Percentiles rank a stretch among this genome's conserved stretches.
Conservation (phyloP, 2,113 vertebrate genomes). For the Tiliqua scincoides region DNA sequence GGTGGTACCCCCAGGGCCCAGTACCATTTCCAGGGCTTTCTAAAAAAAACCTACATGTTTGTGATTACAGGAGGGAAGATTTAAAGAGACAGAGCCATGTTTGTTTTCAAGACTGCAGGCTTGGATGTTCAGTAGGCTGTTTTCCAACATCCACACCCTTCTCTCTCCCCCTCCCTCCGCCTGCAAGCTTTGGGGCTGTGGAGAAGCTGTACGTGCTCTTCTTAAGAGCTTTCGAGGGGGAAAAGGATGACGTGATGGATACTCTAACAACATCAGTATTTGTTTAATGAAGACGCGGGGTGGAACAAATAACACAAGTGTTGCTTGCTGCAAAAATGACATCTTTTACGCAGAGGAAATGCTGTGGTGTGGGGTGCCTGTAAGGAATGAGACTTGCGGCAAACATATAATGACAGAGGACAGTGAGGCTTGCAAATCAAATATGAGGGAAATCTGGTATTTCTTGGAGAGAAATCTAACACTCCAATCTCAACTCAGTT, state of each 20-base stretch:
- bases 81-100: constrained; percentile 77
- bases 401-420: not conserved
- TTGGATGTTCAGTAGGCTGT: constrained; percentile 41
- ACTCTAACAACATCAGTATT: constrained; percentile 1
- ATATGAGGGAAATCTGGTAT: not conserved
- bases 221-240: not conserved
- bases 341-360: constrained; percentile 24
- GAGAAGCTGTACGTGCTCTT: constrained; percentile 10
- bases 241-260: constrained; percentile 3
- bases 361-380: constrained; percentile 4
- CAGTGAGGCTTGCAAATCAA: accelerated
- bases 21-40: constrained; percentile 83
- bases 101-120: constrained; percentile 58
- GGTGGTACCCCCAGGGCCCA: constrained; percentile 75
- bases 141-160: constrained; percentile 46
- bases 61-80: constrained; percentile 74
- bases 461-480: not conserved
- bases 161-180: constrained; percentile 10
- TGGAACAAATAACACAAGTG: not conserved
- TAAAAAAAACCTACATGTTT: constrained; percentile 86
- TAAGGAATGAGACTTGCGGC: not conserved
- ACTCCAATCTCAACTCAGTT: constrained; percentile 6
- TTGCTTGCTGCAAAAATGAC: constrained; percentile 35
- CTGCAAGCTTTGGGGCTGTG: constrained; percentile 36
- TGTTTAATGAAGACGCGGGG: not conserved